A percentile compares a stretch with the other conserved stretches of the same genome.
Evolutionary conservation across 1,140 invertebrate genomes (phyloP).

Genomic region (Conus ventricosus): DNA sequence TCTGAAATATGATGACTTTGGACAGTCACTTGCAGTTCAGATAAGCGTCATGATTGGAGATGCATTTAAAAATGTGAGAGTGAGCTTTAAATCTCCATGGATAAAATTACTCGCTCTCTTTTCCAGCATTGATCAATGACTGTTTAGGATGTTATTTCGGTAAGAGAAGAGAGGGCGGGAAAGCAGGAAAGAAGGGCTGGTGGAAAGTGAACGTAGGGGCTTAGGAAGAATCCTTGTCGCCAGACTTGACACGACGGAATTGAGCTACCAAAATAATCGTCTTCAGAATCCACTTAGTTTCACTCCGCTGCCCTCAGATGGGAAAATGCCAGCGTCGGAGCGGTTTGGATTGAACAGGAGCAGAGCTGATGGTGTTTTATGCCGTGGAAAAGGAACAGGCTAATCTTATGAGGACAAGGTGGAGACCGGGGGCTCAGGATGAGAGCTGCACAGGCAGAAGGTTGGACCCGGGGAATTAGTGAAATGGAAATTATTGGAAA

Average conservation of each 20-base stretch:
- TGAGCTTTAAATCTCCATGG: no score
- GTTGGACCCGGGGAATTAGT: background rate
- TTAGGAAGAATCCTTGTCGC: background rate
- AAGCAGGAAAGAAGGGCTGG: no score
- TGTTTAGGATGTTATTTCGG: no score
- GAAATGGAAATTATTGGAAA: background rate
- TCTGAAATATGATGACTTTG: no score
- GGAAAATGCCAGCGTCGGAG: background rate
- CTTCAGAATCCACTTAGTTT: slow-evolving; percentile 2
- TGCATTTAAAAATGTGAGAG: no score
- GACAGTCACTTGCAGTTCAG: no score
- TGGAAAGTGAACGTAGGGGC: no score
- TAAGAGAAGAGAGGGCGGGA: no score
- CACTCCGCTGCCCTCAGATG: background rate
- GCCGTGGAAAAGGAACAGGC: background rate
- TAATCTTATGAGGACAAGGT: background rate
- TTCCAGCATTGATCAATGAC: no score
- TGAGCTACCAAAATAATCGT: slow-evolving; percentile 2
- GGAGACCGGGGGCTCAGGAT: background rate
- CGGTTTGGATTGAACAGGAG: background rate
- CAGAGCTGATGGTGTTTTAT: background rate
- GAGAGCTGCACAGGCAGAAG: background rate
- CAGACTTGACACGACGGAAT: background rate
- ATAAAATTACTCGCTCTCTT: no score
- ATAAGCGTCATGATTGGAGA: no score